Base-by-base conservation (phyloP, 2,113 vertebrate species). In the Onychostruthus taczanowskii region DNA sequence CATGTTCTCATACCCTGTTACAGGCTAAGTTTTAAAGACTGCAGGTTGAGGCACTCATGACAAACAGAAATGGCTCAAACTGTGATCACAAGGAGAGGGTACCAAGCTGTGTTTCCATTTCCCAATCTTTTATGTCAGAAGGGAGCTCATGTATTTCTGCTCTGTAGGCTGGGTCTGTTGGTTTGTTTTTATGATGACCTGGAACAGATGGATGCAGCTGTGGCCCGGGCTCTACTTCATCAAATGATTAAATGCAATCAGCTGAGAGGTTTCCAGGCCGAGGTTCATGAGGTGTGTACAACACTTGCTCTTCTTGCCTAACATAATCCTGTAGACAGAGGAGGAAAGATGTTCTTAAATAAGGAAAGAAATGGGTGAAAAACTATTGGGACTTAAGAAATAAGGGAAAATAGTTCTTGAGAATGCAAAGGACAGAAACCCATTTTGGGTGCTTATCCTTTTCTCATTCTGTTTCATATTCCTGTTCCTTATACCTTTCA, bases 221-320 rank as follows among this genome's bases (percentile, higher is more conserved):
- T 98, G 72, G 98, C 98, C 35, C 98, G 75, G 50, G 97, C 97
- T 66, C 95, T 98, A 21, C 98, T 98, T 67, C 98, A 98, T 72
- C 98, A 98, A 91, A 98, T 98, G 97, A 98, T 98, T 70, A 98
- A 98, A 91, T 98, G 98, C 96, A 97, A 96, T 95, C 98, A 87
- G 1, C 84, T 98, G 78, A 91, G 80, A 90, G 97, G 97, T 69
- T 98, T 97, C 94, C 98, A 97, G 73, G 96, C 98, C 0, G 63
- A 93, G 3, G 95, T 98, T 63, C 98, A 98, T 62, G 98, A 98
- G 98, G 98, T 98, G 81, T 46, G 61, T 89, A 23, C n/a, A 28
- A 14, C 7, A 22, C 18, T 61, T 8, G 2, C 37, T 75, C 53
- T 70, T 49, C 27, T 92, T 91, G 44, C 50, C 49, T 76, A 33